Evolutionary conservation across 1,140 invertebrate genomes (phyloP).

Genomic region (Penaeus chinensis): DNA sequence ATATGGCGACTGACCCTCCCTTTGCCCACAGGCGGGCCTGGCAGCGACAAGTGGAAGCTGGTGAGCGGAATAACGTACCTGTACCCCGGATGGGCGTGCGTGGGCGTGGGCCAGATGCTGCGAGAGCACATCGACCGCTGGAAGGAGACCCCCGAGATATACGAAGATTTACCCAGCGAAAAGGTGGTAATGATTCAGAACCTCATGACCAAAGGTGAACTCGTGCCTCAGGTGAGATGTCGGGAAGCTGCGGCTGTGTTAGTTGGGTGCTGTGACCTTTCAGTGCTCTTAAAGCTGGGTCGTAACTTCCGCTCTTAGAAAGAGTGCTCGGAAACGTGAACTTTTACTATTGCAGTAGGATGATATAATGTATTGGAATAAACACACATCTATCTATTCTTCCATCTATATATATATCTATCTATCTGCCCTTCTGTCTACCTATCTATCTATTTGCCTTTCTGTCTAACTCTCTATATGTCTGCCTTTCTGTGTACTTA

Average conservation of each 20-base stretch:
- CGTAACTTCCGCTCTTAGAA: not conserved
- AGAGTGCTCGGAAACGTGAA: no score
- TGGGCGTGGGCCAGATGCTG: constrained; percentile 79
- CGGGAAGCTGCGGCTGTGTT: not conserved
- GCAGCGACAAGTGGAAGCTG: constrained; percentile 80
- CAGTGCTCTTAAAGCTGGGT: constrained; percentile 11
- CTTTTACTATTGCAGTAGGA: no score
- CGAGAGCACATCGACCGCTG: constrained; percentile 67
- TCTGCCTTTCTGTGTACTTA: no score
- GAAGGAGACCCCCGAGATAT: constrained; percentile 45
- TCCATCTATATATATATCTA: no score
- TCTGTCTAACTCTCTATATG: no score
- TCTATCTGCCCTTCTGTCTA: no score
- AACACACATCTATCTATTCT: no score
- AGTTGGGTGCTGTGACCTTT: constrained; percentile 68
- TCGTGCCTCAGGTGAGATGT: constrained; percentile 72
- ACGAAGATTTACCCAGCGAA: constrained; percentile 56
- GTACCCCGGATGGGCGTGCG: constrained; percentile 79
- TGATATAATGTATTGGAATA: no score
- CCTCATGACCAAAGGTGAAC: constrained; percentile 80
- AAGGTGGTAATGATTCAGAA: constrained; percentile 72
- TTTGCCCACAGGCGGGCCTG: constrained; percentile 76
- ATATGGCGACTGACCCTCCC: not conserved
- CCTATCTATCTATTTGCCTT: no score
- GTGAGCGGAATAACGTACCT: constrained; percentile 77